Conservation (phyloP, 1,140 invertebrate species). For the Pemphigus obesinymphae region DNA sequence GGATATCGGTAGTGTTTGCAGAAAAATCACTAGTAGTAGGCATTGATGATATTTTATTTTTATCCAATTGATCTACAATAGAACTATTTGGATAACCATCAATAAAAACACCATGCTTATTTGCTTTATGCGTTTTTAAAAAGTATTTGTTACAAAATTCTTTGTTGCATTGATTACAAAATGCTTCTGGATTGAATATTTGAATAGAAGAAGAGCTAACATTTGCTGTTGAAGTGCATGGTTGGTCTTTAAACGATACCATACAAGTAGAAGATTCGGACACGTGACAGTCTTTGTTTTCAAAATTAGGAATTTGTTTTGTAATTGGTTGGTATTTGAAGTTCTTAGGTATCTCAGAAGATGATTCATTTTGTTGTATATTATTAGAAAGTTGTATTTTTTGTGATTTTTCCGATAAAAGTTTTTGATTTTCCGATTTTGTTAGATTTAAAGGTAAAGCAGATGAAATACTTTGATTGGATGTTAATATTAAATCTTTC, state of each 20-base stretch:
- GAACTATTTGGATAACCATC: constrained; percentile 50
- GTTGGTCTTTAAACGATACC: neutral
- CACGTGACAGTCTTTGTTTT: neutral
- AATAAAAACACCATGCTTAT: constrained; percentile 85
- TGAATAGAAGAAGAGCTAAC: neutral
- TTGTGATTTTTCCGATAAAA: neutral
- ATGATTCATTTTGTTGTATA: neutral
- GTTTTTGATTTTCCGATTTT: neutral
- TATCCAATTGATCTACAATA: constrained; percentile 11
- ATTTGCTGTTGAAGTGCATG: neutral
- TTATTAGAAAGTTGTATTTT: neutral
- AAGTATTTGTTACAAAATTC: constrained; percentile 99
- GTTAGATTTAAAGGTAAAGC: neutral
- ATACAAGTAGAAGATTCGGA: neutral
- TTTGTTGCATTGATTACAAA: constrained; percentile 95
- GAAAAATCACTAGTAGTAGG: neutral
- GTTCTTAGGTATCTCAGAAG: neutral
- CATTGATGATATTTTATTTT: neutral
- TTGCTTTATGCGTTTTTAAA: constrained; percentile 93
- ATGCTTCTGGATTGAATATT: constrained; percentile 93
- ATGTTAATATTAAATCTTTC: neutral
- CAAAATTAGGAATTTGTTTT: neutral
- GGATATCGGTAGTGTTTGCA: neutral
- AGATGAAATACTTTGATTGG: neutral
- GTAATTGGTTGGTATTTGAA: neutral